Evolutionary conservation across 2,113 vertebrate species (phyloP).

Genomic region (Charina bottae): DNA sequence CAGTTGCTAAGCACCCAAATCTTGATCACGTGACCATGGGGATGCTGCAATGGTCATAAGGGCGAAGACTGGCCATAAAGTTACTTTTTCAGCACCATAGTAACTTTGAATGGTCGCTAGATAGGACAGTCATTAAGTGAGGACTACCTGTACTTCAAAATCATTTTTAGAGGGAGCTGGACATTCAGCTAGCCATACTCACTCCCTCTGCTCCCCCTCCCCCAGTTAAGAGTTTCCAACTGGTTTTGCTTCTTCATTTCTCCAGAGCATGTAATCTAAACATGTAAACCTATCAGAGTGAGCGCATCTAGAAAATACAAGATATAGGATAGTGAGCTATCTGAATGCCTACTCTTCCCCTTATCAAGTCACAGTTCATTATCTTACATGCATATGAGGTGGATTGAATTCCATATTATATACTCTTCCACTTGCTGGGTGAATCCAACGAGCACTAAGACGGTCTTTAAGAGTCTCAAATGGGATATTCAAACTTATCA

Average conservation of each 20-base stretch:
- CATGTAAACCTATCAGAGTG: background rate
- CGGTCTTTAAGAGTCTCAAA: slow-evolving; percentile 91
- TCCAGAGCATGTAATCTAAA: background rate
- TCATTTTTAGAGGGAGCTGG: background rate
- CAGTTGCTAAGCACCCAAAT: background rate
- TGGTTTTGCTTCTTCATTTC: background rate
- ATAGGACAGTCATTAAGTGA: background rate
- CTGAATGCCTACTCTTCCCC: background rate
- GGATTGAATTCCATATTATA: slow-evolving; percentile 98
- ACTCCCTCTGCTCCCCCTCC: background rate
- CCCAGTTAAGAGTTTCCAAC: background rate
- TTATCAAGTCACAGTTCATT: background rate
- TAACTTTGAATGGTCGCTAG: background rate
- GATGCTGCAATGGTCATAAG: background rate
- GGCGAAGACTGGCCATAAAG: background rate
- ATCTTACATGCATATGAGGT: slow-evolving; percentile 79
- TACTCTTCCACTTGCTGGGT: slow-evolving; percentile 87
- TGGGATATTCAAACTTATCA: slow-evolving; percentile 92
- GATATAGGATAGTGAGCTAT: background rate
- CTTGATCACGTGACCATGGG: background rate
- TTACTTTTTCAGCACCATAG: background rate
- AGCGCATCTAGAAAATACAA: background rate
- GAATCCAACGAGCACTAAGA: slow-evolving; percentile 90
- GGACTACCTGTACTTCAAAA: background rate
- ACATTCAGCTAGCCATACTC: background rate